Conservation (phyloP, 2,888 invertebrate species). For the Morinoia aosen region DNA sequence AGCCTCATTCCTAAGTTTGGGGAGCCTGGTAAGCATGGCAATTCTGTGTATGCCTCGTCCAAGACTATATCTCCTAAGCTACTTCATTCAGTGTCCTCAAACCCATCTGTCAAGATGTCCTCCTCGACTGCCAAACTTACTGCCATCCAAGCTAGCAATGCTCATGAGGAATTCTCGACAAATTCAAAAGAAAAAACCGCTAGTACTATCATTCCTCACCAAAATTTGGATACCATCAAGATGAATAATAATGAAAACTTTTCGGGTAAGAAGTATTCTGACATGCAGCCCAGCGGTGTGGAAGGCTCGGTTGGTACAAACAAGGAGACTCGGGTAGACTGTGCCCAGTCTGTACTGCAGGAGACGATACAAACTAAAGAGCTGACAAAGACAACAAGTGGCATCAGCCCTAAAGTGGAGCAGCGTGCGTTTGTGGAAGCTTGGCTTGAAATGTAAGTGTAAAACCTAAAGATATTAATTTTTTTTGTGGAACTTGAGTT, state of each 20-base stretch:
- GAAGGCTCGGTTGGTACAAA: neutral
- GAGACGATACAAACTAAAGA: neutral
- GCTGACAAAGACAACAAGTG: neutral
- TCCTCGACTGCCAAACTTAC: neutral
- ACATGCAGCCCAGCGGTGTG: neutral
- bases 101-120: neutral
- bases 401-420: conserved; percentile 6
- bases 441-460: conserved; percentile 21
- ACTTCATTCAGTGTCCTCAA: conserved; percentile 29
- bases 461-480: neutral
- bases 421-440: neutral
- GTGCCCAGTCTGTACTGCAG: neutral
- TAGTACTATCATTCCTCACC: neutral
- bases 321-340: neutral
- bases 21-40: neutral
- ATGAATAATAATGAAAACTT: neutral
- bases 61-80: conserved; percentile 45
- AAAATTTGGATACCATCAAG: neutral
- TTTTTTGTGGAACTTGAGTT: neutral
- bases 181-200: neutral
- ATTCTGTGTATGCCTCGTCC: conserved; percentile 34
- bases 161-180: neutral
- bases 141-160: neutral
- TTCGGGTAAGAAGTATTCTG: neutral
- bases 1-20: conserved; percentile 35